Conservation (phyloP, 2,797 vertebrate genomes). For the Aselliscus stoliczkanus region DNA sequence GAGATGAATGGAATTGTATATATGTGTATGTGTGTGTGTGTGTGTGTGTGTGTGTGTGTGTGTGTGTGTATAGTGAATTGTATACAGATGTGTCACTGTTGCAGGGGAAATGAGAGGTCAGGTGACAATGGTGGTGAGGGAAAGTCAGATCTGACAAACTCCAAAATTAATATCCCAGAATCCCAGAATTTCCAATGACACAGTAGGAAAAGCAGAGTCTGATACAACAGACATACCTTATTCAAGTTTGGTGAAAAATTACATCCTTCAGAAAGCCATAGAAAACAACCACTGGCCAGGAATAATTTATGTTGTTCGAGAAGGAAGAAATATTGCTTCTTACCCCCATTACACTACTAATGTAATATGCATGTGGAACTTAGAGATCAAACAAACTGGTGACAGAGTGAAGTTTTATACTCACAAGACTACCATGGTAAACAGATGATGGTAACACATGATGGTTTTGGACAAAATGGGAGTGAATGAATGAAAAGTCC, state of each 20-base stretch:
- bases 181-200: neutral
- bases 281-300: neutral
- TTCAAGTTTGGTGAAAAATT: conserved; percentile 36
- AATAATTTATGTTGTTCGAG: conserved; percentile 24
- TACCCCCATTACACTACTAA: neutral
- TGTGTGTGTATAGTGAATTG: neutral
- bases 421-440: neutral
- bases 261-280: conserved; percentile 33
- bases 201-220: neutral
- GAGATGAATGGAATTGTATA: neutral
- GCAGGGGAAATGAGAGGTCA: neutral
- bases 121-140: neutral
- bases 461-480: neutral
- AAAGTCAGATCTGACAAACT: neutral
- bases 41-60: neutral
- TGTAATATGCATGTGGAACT: conserved; percentile 27
- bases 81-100: neutral
- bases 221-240: conserved; percentile 40
- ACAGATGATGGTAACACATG: neutral
- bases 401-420: conserved; percentile 29
- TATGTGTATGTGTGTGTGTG: neutral
- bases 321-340: conserved; percentile 31
- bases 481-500: conserved; percentile 14
- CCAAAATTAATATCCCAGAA: conserved; percentile 14
- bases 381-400: conserved; percentile 41